A percentile compares a stretch with the other conserved stretches of the same genome.
Conservation (phyloP, 2,797 vertebrate genomes). For the Melanitta fusca region DNA sequence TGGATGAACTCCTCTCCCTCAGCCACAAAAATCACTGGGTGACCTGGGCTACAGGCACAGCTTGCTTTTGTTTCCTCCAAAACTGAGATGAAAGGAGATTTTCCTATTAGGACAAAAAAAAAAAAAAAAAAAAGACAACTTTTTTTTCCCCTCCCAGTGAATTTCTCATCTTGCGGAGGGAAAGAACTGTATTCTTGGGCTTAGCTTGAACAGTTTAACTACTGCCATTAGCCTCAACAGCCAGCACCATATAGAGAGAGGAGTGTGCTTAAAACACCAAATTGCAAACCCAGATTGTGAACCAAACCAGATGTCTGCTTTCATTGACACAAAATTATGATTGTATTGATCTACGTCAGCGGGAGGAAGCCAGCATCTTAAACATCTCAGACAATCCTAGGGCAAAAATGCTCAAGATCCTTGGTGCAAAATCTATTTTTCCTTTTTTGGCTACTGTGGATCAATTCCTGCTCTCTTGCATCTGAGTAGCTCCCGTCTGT, state of each 20-base stretch:
- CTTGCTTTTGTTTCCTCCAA: background rate
- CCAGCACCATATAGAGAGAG: background rate
- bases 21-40: background rate
- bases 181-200: background rate
- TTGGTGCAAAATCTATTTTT: background rate
- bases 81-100: background rate
- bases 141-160: no score
- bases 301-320: background rate
- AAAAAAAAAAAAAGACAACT: no score
- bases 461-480: background rate
- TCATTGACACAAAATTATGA: background rate
- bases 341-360: background rate
- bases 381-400: background rate
- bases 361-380: background rate
- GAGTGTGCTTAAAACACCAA: background rate
- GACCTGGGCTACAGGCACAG: background rate
- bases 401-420: accelerated
- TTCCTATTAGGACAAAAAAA: background rate
- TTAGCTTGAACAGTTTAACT: background rate
- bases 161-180: background rate
- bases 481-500: background rate
- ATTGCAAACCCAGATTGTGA: background rate
- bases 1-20: background rate
- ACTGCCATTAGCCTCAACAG: background rate
- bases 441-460: background rate